Evolutionary conservation across 2,888 invertebrate species (phyloP), one percentile per base, ranked within the genome.

Genomic region (Agonum fuliginosum): DNA sequence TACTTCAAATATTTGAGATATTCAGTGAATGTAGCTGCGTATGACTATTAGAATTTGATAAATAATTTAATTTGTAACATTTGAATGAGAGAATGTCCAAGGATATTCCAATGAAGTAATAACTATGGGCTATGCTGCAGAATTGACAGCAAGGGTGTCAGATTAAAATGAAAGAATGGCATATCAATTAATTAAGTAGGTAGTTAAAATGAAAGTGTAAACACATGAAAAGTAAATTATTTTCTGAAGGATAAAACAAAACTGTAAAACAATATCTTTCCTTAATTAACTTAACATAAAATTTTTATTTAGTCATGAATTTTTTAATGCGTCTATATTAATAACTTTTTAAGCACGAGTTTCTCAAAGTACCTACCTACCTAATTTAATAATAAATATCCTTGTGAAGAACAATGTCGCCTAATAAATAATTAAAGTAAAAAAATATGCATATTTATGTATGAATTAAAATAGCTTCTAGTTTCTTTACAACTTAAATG

Each of bases 101-200:
- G 54, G 54, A 54, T 54, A 54, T 3, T 10, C 37, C 37, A 37
- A 37, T 37, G 37, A 37, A 34, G 34, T 10, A 34, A 46, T 17
- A 48, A 48, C 19, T 48, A 37, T 37, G 37, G 37, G 10, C 1
- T 51, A 51, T 22, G 22, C 1, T 34, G 2, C 1, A n/a, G 12
- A n/a, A 37, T n/a, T 37, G 22, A 54, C 22, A 54, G 12, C 24
- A 8, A 54, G 54, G 54, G 54, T 54, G 54, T 54, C 12, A 24
- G 6, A 20, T 20, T 12, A 3, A 20, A 54, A 54, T 54, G 54
- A 54, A 12, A 3, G 10, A 54, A 54, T 54, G 54, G 24, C 22
- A 24, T 54, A 24, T 54, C 12, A n/a, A 54, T 54, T 54, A 54
- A 54, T 54, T 54, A n/a, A 54, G 22, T 54, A 54, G 24, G 22